Percentiles rank a stretch among this genome's conserved stretches.
Evolutionary conservation across 2,113 vertebrate species (phyloP).

Genomic region (Alligator sinensis): DNA sequence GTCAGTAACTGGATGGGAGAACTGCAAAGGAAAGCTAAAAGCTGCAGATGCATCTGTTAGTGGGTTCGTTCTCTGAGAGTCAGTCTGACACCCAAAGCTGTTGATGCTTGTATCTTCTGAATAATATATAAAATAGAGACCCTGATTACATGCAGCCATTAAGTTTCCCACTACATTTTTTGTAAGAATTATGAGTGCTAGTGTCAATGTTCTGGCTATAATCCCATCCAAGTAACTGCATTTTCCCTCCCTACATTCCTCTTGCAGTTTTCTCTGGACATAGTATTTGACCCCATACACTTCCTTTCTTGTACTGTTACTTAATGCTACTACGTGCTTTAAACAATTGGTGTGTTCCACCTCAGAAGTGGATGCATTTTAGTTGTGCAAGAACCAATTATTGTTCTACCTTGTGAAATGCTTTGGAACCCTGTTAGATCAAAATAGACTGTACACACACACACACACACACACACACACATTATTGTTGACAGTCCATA

Average conservation of each 20-base stretch:
- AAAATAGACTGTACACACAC: not conserved
- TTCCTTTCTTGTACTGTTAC: not conserved
- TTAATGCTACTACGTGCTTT: not conserved
- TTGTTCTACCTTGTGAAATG: slow-evolving; percentile 4
- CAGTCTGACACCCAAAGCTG: not conserved
- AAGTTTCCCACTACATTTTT: not conserved
- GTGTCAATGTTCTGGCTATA: not conserved
- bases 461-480: not conserved
- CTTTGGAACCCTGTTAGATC: not conserved
- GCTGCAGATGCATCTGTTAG: not conserved
- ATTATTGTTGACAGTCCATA: not conserved
- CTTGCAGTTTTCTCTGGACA: not conserved
- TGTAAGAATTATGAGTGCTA: not conserved
- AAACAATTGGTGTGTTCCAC: not conserved
- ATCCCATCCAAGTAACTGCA: not conserved
- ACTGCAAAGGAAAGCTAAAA: not conserved
- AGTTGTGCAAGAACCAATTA: not conserved
- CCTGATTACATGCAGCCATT: not conserved
- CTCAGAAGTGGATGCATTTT: not conserved
- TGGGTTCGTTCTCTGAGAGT: rapidly evolving
- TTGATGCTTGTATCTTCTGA: not conserved
- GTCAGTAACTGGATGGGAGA: not conserved
- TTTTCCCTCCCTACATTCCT: not conserved
- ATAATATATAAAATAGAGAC: not conserved
- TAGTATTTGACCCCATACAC: not conserved